A percentile compares a stretch with the other conserved stretches of the same genome.
These are phyloP conservation scores for Tauraco hartlaubi DNA, from an alignment of 2,797 vertebrate species.

Conservation along the genomic window DNA sequence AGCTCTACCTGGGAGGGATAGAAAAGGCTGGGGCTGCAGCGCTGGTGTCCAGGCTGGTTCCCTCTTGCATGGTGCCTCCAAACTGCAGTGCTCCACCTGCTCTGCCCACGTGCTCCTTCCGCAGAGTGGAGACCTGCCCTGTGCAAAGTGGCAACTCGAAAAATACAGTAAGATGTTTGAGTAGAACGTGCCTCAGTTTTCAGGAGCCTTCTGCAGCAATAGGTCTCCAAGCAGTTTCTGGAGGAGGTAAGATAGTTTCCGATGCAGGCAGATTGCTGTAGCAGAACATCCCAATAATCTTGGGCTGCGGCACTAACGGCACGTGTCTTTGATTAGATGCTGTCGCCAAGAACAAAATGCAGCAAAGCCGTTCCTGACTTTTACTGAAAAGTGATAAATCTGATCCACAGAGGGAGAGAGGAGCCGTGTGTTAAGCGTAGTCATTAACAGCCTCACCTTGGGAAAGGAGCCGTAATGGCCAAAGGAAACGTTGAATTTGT, in stretches of 20 bases:
- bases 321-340: background rate
- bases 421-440: background rate
- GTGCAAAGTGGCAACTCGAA: background rate
- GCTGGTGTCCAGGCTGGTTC: background rate
- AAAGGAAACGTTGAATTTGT: slow-evolving; percentile 4
- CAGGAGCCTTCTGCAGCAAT: background rate
- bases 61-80: fast-evolving
- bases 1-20: background rate
- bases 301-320: background rate
- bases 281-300: background rate
- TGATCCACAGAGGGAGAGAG: background rate
- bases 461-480: background rate
- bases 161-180: background rate
- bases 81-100: background rate
- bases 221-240: background rate
- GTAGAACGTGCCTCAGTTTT: background rate
- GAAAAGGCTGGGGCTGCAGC: background rate
- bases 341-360: background rate
- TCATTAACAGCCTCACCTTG: background rate
- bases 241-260: background rate
- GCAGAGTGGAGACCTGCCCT: background rate
- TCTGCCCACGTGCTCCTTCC: background rate
- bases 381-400: background rate
- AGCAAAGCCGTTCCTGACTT: background rate
- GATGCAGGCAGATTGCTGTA: background rate